A percentile compares a stretch with the other conserved stretches of the same genome.
phyloP scores from a whole-genome alignment of 2,797 vertebrate genomes.

The Thunnus albacares region DNA sequence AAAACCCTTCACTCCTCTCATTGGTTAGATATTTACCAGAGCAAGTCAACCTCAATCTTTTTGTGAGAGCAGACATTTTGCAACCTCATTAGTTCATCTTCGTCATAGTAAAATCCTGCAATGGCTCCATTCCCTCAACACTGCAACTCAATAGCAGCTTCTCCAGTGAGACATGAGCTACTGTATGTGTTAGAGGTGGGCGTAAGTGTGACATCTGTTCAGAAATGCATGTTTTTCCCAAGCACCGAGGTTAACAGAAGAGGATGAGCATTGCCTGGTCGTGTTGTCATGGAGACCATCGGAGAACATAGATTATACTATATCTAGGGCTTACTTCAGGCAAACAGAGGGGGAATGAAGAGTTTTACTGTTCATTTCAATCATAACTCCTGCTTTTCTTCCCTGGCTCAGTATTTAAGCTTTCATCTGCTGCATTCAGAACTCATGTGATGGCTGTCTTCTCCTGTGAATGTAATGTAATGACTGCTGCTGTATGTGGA shows the following conservation, averaged over 20 bases:
- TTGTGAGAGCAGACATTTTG: neutral
- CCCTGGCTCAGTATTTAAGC: conserved; percentile 16
- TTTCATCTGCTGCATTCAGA: conserved; percentile 33
- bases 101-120: neutral
- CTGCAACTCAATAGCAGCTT: neutral
- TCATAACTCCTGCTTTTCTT: conserved; percentile 3
- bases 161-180: neutral
- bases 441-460: neutral
- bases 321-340: conserved; percentile 16
- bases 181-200: conserved; percentile 15
- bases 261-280: conserved; percentile 1
- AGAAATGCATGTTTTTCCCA: conserved; percentile 20
- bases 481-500: neutral
- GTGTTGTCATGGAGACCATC: conserved; percentile 62
- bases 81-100: neutral
- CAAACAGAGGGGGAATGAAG: conserved; percentile 3
- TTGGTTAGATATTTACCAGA: no score
- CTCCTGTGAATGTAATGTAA: conserved; percentile 9
- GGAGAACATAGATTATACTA: conserved; percentile 5
- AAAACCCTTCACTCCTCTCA: no score
- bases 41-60: neutral
- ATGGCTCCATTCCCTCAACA: neutral
- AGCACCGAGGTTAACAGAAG: conserved; percentile 9
- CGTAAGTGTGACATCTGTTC: conserved; percentile 19
- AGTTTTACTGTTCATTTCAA: conserved; percentile 13